Conservation (phyloP, 2,797 vertebrate genomes). For the Holocentrus rufus region DNA sequence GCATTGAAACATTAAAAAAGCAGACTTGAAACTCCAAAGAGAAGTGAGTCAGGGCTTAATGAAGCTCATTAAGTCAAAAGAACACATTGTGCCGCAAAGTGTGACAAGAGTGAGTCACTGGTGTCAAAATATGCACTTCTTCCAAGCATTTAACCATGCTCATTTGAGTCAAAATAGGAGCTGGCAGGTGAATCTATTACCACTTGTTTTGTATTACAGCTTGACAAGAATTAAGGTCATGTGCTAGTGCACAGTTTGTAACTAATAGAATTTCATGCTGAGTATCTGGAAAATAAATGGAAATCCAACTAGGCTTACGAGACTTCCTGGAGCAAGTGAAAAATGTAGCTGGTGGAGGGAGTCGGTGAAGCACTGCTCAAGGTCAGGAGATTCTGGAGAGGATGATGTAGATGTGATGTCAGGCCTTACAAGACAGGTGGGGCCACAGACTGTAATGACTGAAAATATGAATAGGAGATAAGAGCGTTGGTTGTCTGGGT, state of each 20-base stretch:
- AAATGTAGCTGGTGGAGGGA: neutral
- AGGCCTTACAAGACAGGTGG: neutral
- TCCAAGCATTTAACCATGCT: slow-evolving; percentile 32
- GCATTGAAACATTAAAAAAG: neutral
- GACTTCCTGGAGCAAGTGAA: slow-evolving; percentile 11
- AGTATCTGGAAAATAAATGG: slow-evolving; percentile 37
- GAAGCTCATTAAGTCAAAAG: slow-evolving; percentile 58
- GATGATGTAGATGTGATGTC: slow-evolving; percentile 25
- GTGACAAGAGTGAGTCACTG: slow-evolving; percentile 44
- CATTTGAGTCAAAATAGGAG: slow-evolving; percentile 40
- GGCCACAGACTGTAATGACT: slow-evolving; percentile 11
- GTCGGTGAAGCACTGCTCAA: neutral
- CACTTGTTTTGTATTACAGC: slow-evolving; percentile 38
- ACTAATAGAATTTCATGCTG: slow-evolving; percentile 48
- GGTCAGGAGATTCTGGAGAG: slow-evolving; percentile 15
- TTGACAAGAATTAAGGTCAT: slow-evolving; percentile 44
- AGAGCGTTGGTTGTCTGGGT: neutral
- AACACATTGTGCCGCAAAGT: slow-evolving; percentile 50
- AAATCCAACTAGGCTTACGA: slow-evolving; percentile 43
- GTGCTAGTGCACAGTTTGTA: slow-evolving; percentile 53
- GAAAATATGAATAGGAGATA: neutral
- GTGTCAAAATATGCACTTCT: slow-evolving; percentile 53
- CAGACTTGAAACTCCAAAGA: slow-evolving; percentile 7
- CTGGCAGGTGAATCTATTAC: slow-evolving; percentile 40
- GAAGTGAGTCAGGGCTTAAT: slow-evolving; percentile 42